Evolutionary conservation across 2,797 vertebrate species (phyloP), one percentile per base, ranked within the genome.

Genomic region (Balearica regulorum): DNA sequence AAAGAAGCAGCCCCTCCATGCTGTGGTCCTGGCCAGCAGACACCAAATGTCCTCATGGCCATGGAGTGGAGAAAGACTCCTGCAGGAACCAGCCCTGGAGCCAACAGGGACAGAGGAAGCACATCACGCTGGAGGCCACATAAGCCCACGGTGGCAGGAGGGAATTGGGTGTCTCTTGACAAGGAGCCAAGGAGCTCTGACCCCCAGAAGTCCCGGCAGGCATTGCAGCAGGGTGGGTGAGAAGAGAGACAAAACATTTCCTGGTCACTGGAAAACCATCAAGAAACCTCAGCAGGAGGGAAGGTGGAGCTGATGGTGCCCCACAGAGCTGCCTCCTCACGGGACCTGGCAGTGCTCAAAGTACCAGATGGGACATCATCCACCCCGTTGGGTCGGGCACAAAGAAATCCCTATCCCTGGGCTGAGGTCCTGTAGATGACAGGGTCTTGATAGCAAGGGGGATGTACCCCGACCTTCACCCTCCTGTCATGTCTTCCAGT

Each of bases 21-120:
- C 76, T 39, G 73, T 39, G 54, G 66, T 90, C 66, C 77, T 53
- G 51, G 88, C 83, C 90, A 94, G 87, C 77, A 94, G 86, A 96
- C 82, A 79, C 83, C 88, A 72, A 75, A 81, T 9, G 28, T 85
- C 75, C 78, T 93, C 4, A 1, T 28, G 21, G 77, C 55, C 3
- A 1, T 46, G 77, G 58, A 51, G 48, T 41, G 62, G 75, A 85
- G 75, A 54, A 60, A n/a, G 78, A 19, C 68, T 83, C 93, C 87
- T 77, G 90, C 81, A 92, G 90, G 83, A 95, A 78, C 57, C 78
- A 92, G 92, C 53, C 83, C 4, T 0, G 8, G 69, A 93, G 83
- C 61, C 82, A 85, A 39, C 7, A 39, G 54, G 35, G 25, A 53
- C 48, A 77, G 31, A 70, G 86, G 83, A 11, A 92, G 89, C 49